Base-by-base conservation (phyloP, 2,113 vertebrate genomes). In the Scalopus aquaticus region DNA sequence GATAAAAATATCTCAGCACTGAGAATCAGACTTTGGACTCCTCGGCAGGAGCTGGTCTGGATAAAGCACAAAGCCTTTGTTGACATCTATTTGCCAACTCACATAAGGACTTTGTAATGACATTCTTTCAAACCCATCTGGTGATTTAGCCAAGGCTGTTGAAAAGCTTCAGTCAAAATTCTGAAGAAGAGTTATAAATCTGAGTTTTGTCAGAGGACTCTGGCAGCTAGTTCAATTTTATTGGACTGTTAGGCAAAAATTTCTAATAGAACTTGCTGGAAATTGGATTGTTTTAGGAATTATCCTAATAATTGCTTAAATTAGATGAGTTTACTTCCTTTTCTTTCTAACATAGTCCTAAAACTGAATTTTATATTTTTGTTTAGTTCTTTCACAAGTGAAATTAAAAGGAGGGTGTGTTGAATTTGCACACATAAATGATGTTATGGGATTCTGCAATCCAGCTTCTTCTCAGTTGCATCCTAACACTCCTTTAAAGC, bases 221-320 rank as follows among this genome's bases (percentile, higher is more conserved):
- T 95, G 95, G 93, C 80, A 85, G 70, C 35, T 42, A 69, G 74
- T 90, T 90, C 24, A 44, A 82, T 54, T 94, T 97, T 87, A 37
- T 13, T 65, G 10, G 58, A 60, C 42, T 81, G 16, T 95, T 93
- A 77, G 96, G 28, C 5, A 92, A 84, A 85, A 93, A 96, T 96
- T 54, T 62, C 39, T 95, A 83, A 51, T 6, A 49, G 6, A 60
- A 67, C 60, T 95, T 97, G 69, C 76, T 97, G 94, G 92, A 96
- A 97, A 93, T 73, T 91, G 87, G 56, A 46, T 82, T 90, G 90
- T 93, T 64, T 94, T 97, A 78, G 62, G 80, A 95, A 96, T 91
- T 95, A 64, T 67, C 76, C 94, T 46, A 96, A 64, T 95, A 96
- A 92, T 96, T 97, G 62, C 76, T 95, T 96, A 90, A 95, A 83